Evolutionary conservation across 2,797 vertebrate species (phyloP), one percentile per base, ranked within the genome.

Genomic region (Sparus aurata): DNA sequence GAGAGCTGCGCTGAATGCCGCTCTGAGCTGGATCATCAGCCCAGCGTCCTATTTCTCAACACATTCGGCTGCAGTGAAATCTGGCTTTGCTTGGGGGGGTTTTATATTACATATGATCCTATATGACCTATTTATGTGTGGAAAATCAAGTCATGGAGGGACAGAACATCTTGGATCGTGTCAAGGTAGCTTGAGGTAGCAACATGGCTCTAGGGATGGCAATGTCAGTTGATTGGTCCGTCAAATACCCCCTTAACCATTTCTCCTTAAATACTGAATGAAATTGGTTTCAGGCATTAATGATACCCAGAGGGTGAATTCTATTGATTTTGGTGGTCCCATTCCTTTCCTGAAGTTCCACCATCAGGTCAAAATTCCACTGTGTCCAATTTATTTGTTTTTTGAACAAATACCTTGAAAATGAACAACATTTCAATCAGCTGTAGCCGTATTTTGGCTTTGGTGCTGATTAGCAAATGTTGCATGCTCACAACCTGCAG

Each of bases 1-100:
- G 69, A 7, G 69, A 43, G 78, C 1, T n/a, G 73, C 41, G n/a
- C 57, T 16, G 62, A 34, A 34, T 3, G 9, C 61, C 59, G 25
- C 16, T 13, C 23, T 61, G 75, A 55, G 68, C 74, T 68, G 70
- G 67, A 73, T 80, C 77, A 64, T 71, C 66, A 69, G 78, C 68
- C 12, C 6, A 12, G 49, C 58, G 53, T 38, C 46, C 59, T 34
- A 49, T 82, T 80, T 60, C 70, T 68, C 67, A 75, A 38, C 61
- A 49, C 70, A 83, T 70, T 80, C 75, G 38, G 66, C 49, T 43
- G 75, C 20, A 38, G 5, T 17, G 41, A 16, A 12, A 22, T 52
- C 25, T 66, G 34, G 5, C 3, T 30, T 41, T 0, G 0, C 23
- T n/a, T 0, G 3, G 3, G 12, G 6, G 45, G 50, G 22, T 22